A percentile compares a stretch with the other conserved stretches of the same genome.
phyloP scores from a whole-genome alignment of 35 echinoderm and acorn worm species.

The Ptychodera flava region DNA sequence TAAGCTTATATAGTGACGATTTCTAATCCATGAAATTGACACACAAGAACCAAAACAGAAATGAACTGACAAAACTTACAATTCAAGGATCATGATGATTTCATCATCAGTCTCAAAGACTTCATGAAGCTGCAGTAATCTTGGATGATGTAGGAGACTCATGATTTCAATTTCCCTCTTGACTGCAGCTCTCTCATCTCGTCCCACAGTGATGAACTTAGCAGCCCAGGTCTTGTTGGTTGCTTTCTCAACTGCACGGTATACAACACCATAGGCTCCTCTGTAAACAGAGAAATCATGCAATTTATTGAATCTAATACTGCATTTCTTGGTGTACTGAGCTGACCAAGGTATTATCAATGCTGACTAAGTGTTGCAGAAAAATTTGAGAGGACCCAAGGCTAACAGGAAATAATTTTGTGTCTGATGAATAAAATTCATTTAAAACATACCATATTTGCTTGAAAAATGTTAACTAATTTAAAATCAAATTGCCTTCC shows the following conservation, averaged over 20 bases:
- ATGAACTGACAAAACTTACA: conserved; percentile 47
- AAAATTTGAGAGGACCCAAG: too few species aligned
- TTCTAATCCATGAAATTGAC: too few species aligned
- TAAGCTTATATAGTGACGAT: too few species aligned
- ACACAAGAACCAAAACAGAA: background rate
- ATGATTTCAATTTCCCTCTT: conserved; percentile 87
- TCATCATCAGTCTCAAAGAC: conserved; percentile 94
- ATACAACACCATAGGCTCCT: conserved; percentile 93
- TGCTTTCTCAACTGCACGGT: conserved; percentile 86
- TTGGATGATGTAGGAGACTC: conserved; percentile 69
- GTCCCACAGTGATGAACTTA: conserved; percentile 80
- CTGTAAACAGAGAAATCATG: conserved; percentile 33
- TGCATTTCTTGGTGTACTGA: background rate
- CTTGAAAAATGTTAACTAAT: too few species aligned
- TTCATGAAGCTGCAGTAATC: conserved; percentile 86
- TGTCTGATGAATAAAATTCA: too few species aligned
- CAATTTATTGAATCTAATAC: background rate
- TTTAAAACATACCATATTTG: too few species aligned
- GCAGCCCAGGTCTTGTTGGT: conserved; percentile 89
- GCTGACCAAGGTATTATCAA: background rate
- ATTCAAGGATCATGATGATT: conserved; percentile 95
- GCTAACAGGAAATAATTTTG: too few species aligned
- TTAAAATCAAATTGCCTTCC: too few species aligned
- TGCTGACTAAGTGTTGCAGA: too few species aligned
- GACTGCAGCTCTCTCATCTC: conserved; percentile 67